Evolutionary conservation across 2,888 invertebrate genomes (phyloP).

Genomic region (Aphodius sticticus): DNA sequence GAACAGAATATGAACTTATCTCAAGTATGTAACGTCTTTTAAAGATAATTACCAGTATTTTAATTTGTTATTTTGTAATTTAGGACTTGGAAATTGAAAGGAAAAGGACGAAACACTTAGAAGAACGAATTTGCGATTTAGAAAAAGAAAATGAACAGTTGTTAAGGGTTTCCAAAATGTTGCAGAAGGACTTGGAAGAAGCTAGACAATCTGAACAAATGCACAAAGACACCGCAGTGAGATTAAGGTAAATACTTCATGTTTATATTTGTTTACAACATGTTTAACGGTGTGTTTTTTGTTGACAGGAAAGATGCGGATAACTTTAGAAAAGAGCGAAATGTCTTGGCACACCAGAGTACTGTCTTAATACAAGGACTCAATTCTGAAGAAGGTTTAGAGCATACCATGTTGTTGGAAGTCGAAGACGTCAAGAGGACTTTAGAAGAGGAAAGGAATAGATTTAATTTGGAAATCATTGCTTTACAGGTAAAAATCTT

Average conservation of each 20-base stretch:
- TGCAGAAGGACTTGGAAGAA: slow-evolving; percentile 70
- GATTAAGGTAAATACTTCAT: slow-evolving; percentile 55
- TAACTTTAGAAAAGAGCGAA: slow-evolving; percentile 70
- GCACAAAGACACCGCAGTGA: slow-evolving; percentile 67
- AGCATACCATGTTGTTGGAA: slow-evolving; percentile 66
- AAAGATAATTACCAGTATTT: neutral
- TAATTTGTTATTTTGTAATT: neutral
- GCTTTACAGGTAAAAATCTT: slow-evolving; percentile 64
- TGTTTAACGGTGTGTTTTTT: neutral
- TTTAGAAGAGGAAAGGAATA: slow-evolving; percentile 68
- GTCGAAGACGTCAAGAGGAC: slow-evolving; percentile 69
- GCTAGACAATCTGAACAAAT: slow-evolving; percentile 69
- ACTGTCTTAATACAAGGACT: slow-evolving; percentile 69
- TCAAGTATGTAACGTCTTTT: slow-evolving; percentile 58
- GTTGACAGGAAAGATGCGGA: slow-evolving; percentile 64
- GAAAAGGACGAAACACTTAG: slow-evolving; percentile 61
- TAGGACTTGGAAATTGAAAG: slow-evolving; percentile 66
- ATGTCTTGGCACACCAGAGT: slow-evolving; percentile 74
- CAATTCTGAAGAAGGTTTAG: slow-evolving; percentile 64
- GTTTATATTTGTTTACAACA: neutral
- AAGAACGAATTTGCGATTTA: slow-evolving; percentile 65
- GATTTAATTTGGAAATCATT: slow-evolving; percentile 66
- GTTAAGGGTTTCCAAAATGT: slow-evolving; percentile 70
- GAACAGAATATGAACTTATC: slow-evolving; percentile 67
- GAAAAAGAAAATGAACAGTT: slow-evolving; percentile 67